phyloP scores from a whole-genome alignment of 2,888 invertebrate species.

The Pandemis corylana region DNA sequence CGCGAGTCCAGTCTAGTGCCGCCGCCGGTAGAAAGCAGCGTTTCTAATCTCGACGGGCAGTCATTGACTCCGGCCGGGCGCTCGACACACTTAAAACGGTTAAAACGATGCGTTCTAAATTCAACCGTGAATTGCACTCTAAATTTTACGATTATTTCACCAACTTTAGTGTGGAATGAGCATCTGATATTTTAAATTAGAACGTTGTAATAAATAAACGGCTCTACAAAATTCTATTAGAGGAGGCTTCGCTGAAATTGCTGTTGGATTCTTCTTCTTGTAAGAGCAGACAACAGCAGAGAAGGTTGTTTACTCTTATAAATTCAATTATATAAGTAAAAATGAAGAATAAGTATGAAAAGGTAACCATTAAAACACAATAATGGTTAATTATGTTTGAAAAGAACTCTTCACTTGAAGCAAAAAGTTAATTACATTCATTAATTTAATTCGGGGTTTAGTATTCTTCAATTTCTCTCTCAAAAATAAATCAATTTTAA shows the following conservation, averaged over 20 bases:
- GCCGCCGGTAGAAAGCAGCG: slow-evolving; percentile 80
- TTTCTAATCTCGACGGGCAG: slow-evolving; percentile 82
- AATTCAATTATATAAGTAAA: no score
- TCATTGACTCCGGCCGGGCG: slow-evolving; percentile 77
- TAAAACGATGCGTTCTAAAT: slow-evolving; percentile 41
- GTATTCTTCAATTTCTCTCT: no score
- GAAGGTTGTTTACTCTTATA: no score
- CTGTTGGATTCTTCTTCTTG: no score
- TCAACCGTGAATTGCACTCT: slow-evolving; percentile 38
- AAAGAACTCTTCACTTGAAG: no score
- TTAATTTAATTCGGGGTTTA: no score
- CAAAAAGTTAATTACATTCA: no score
- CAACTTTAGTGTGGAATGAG: slow-evolving; percentile 1
- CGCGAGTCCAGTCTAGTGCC: slow-evolving; percentile 62
- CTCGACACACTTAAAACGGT: slow-evolving; percentile 46
- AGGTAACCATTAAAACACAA: no score
- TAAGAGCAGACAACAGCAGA: no score
- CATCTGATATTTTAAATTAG: background rate
- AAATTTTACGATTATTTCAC: slow-evolving; percentile 26
- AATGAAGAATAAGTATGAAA: no score
- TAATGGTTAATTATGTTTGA: no score
- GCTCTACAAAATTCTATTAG: background rate
- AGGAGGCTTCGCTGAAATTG: background rate
- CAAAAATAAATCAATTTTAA: no score
- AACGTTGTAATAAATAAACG: background rate